A percentile compares a stretch with the other conserved stretches of the same genome.
Conservation (phyloP, 2,797 vertebrate species). For the Monodelphis domestica region DNA sequence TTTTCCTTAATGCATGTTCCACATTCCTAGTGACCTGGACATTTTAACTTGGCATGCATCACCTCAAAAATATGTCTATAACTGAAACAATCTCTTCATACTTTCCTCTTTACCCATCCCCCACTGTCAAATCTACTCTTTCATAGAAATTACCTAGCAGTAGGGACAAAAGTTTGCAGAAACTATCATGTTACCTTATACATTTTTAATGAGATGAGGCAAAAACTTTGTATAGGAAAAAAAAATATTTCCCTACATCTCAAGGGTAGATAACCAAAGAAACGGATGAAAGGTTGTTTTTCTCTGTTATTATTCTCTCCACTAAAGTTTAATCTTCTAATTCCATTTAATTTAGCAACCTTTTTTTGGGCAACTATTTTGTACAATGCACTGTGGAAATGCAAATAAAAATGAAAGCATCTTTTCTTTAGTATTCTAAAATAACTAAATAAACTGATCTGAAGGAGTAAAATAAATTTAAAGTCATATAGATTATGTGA, state of each 20-base stretch:
- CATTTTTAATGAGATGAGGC: background rate
- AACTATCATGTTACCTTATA: background rate
- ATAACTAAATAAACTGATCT: background rate
- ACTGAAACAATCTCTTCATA: background rate
- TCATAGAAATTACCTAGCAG: background rate
- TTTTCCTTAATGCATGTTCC: background rate
- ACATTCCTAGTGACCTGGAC: background rate
- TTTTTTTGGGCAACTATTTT: background rate
- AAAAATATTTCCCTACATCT: background rate
- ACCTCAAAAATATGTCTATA: background rate
- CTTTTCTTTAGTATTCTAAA: background rate
- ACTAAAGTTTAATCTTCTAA: background rate
- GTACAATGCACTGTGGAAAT: background rate
- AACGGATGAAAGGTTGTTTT: background rate
- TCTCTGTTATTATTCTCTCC: background rate
- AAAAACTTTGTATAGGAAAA: background rate
- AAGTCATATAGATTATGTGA: background rate
- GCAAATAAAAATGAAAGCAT: background rate
- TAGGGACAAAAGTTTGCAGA: background rate
- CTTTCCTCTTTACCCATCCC: background rate
- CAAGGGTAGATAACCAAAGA: background rate
- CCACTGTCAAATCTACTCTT: background rate
- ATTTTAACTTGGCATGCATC: background rate
- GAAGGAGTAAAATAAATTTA: background rate
- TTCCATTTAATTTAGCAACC: background rate